phyloP scores from a whole-genome alignment of 2,797 vertebrate genomes.

The Sebastes umbrosus region DNA sequence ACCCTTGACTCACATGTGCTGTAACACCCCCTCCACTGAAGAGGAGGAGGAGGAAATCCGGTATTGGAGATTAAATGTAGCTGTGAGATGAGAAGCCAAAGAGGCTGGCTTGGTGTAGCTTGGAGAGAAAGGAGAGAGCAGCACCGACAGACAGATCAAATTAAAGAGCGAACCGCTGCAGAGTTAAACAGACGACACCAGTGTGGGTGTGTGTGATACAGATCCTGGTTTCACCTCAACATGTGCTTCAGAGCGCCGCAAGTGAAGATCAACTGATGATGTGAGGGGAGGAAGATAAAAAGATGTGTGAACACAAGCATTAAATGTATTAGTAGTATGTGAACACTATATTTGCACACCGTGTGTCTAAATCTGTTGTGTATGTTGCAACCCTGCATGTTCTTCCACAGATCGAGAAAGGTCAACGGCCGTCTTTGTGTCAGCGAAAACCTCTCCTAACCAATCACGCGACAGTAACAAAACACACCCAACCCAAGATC shows the following conservation, averaged over 20 bases:
- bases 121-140: constrained; percentile 5
- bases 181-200: background rate
- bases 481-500: background rate
- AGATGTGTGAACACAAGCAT: background rate
- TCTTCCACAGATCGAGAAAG: background rate
- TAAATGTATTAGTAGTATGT: background rate
- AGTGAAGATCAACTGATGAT: background rate
- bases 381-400: background rate
- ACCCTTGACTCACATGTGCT: background rate
- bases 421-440: background rate
- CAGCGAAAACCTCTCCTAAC: background rate
- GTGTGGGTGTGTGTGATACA: background rate
- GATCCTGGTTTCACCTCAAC: constrained; percentile 5
- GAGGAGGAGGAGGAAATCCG: constrained; percentile 21
- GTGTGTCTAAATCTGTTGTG: background rate
- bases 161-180: constrained; percentile 27
- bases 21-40: background rate
- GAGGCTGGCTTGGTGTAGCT: background rate
- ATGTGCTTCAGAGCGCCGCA: background rate
- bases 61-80: constrained; percentile 35
- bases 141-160: constrained; percentile 28
- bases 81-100: constrained; percentile 13
- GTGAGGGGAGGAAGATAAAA: background rate
- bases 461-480: background rate
- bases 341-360: background rate